phyloP scores from a whole-genome alignment of 2,113 vertebrate genomes.

The Vombatus ursinus region DNA sequence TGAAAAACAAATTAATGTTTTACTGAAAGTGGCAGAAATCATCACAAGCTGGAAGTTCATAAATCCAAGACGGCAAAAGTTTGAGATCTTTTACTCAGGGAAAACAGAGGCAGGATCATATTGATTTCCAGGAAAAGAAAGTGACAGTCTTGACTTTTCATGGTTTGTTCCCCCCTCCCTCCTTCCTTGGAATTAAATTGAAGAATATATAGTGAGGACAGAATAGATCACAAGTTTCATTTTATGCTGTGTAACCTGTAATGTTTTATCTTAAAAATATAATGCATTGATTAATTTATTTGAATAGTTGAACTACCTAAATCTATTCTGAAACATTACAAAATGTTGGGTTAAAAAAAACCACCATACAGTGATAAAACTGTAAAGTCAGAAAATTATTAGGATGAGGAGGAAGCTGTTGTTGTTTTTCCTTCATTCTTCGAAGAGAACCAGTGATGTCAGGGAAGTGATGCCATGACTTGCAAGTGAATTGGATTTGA shows the following conservation, averaged over 20 bases:
- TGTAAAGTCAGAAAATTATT: background rate
- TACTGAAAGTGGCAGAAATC: slow-evolving; percentile 49
- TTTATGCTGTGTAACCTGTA: slow-evolving; percentile 37
- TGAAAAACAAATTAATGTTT: slow-evolving; percentile 30
- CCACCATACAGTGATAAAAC: background rate
- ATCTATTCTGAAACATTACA: slow-evolving; percentile 5
- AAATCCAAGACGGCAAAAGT: slow-evolving; percentile 57
- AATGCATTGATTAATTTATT: slow-evolving; percentile 27
- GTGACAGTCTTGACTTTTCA: slow-evolving; percentile 57
- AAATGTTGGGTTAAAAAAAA: background rate
- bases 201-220: background rate
- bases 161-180: slow-evolving; percentile 6
- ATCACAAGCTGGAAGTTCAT: slow-evolving; percentile 30
- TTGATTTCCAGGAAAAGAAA: slow-evolving; percentile 68
- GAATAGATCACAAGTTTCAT: slow-evolving; percentile 21
- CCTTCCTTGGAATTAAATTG: slow-evolving; percentile 54
- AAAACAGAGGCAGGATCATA: slow-evolving; percentile 64
- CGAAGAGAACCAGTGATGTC: too few species aligned
- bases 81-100: slow-evolving; percentile 63
- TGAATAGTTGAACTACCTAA: background rate
- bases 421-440: too few species aligned
- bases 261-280: slow-evolving; percentile 41
- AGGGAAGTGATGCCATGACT: too few species aligned
- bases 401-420: background rate
- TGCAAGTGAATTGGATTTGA: too few species aligned